These are phyloP conservation scores for Diceros bicornis DNA, from an alignment of 2,797 vertebrate genomes.

Conservation along the genomic window DNA sequence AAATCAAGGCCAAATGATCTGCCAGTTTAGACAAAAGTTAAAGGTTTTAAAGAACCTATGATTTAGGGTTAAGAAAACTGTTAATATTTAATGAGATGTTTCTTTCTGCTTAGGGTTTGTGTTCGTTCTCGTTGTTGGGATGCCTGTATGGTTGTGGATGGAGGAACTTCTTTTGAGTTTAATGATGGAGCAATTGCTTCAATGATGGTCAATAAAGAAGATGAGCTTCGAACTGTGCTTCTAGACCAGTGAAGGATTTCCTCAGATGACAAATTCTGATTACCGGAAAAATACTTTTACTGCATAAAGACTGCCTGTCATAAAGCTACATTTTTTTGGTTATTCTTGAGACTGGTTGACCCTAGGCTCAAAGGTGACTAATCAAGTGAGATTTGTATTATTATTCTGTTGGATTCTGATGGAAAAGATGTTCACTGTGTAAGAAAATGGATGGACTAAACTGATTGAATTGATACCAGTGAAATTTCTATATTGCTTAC, in stretches of 20 bases:
- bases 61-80: background rate
- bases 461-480: constrained; percentile 56
- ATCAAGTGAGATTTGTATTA: constrained; percentile 45
- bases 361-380: constrained; percentile 39
- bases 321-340: constrained; percentile 62
- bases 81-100: constrained; percentile 38
- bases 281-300: constrained; percentile 68
- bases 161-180: constrained; percentile 98
- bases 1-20: constrained; percentile 51
- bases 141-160: constrained; percentile 99
- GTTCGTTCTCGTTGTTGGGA: constrained; percentile 99
- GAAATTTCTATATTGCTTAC: constrained; percentile 72
- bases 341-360: constrained; percentile 42
- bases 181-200: constrained; percentile 98
- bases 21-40: background rate
- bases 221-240: constrained; percentile 95
- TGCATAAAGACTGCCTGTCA: constrained; percentile 76
- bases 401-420: constrained; percentile 49
- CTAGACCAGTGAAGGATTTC: constrained; percentile 90
- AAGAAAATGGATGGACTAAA: constrained; percentile 64
- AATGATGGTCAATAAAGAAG: constrained; percentile 93
- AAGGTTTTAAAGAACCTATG: constrained; percentile 2
- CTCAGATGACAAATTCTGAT: constrained; percentile 73
- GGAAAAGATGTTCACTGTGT: constrained; percentile 19
- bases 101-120: constrained; percentile 91